phyloP scores from a whole-genome alignment of 1,140 invertebrate species.

The Periplaneta americana region DNA sequence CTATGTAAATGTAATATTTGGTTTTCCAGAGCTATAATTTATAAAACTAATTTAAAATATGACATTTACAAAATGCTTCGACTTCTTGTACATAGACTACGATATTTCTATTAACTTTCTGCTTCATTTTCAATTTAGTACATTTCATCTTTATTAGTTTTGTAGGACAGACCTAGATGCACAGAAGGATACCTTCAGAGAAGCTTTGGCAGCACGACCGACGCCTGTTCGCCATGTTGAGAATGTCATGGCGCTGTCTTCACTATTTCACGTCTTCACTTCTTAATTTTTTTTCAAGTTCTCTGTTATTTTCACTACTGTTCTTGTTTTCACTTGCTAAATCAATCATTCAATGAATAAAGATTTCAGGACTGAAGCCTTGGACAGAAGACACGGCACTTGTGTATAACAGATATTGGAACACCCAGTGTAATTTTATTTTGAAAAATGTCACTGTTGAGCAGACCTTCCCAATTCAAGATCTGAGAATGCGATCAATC shows the following conservation, averaged over 20 bases:
- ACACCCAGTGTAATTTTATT: background rate
- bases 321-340: background rate
- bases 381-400: background rate
- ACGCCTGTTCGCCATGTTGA: background rate
- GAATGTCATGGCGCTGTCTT: background rate
- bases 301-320: background rate
- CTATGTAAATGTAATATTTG: too few relatives aligned
- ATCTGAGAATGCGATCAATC: too few relatives aligned
- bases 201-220: background rate
- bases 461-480: background rate
- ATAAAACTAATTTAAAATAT: background rate
- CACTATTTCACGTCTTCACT: background rate
- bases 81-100: too few relatives aligned
- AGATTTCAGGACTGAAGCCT: background rate
- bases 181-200: background rate
- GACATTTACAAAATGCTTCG: background rate
- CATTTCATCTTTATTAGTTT: background rate
- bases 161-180: background rate
- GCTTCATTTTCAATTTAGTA: background rate
- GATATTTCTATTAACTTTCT: background rate
- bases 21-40: background rate
- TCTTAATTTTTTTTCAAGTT: background rate
- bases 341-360: background rate
- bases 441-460: background rate
- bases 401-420: too few relatives aligned